Percentiles rank a stretch among this genome's conserved stretches.
phyloP scores from a whole-genome alignment of 2,888 invertebrate species.

The Drosophila monieri region DNA sequence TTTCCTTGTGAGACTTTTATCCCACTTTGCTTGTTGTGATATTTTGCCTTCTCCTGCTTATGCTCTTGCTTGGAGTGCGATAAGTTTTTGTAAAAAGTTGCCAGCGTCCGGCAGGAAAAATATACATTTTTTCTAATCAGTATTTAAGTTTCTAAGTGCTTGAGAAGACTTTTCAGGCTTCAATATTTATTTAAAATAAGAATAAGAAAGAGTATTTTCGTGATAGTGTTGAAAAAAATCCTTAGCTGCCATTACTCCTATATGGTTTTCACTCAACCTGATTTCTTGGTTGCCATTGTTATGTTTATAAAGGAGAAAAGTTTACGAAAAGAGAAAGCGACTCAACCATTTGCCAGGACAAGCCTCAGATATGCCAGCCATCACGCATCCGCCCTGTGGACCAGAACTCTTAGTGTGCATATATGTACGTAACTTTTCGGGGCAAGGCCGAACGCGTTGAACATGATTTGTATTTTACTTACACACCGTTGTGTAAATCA shows the following conservation, averaged over 20 bases:
- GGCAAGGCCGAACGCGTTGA: conserved; percentile 36
- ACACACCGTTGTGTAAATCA: conserved; percentile 44
- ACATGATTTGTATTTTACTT: conserved; percentile 51
- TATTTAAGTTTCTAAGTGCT: conserved; percentile 16
- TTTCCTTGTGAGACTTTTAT: conserved; percentile 43
- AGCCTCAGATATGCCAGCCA: conserved; percentile 25
- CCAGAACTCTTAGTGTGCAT: conserved; percentile 16
- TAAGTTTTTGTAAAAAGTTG: conserved; percentile 37
- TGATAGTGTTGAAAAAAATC: not conserved
- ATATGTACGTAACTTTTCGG: conserved; percentile 24
- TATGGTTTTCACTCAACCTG: conserved; percentile 18
- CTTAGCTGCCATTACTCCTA: not conserved
- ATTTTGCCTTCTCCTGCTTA: conserved; percentile 27
- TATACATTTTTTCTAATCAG: conserved; percentile 23
- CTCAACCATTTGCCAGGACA: conserved; percentile 34
- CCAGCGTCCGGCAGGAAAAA: conserved; percentile 11
- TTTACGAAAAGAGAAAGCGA: conserved; percentile 3
- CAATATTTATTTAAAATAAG: not conserved
- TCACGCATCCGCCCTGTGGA: conserved; percentile 25
- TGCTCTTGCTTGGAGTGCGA: conserved; percentile 27
- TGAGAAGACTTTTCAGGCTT: not conserved
- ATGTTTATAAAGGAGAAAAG: conserved; percentile 23
- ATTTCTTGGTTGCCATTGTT: conserved; percentile 31
- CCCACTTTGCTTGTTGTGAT: conserved; percentile 39
- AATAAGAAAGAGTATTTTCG: conserved; percentile 1